Percentiles rank a stretch among this genome's conserved stretches.
These are phyloP conservation scores for Glaucopsyche alexis DNA, from an alignment of 2,888 invertebrate genomes.

Conservation along the genomic window DNA sequence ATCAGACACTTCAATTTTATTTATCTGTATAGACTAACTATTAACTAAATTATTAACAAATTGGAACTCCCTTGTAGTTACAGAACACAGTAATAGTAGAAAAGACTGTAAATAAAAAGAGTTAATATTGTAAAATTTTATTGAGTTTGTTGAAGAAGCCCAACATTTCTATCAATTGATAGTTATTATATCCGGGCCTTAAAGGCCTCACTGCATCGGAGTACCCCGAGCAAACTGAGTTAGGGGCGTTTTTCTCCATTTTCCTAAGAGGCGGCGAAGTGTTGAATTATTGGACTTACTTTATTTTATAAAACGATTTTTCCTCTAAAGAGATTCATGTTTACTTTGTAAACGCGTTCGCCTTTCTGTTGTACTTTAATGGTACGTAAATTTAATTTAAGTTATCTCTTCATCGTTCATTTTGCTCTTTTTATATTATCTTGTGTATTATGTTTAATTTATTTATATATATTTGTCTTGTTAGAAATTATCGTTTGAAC, in stretches of 20 bases:
- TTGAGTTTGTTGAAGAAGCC: not conserved
- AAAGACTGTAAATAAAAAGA: too few relatives aligned
- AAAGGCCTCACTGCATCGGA: slow-evolving; percentile 56
- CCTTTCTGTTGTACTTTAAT: slow-evolving; percentile 21
- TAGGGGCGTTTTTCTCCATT: slow-evolving; percentile 74
- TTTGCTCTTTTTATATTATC: not conserved
- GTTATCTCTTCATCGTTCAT: not conserved
- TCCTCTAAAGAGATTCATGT: slow-evolving; percentile 61
- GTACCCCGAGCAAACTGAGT: slow-evolving; percentile 71
- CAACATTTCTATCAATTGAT: slow-evolving; percentile 48
- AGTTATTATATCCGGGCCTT: slow-evolving; percentile 61
- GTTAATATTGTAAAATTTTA: too few relatives aligned
- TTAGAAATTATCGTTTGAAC: not conserved
- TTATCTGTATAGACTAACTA: too few relatives aligned
- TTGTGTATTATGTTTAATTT: not conserved
- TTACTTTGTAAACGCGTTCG: slow-evolving; percentile 56
- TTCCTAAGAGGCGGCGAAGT: slow-evolving; percentile 69
- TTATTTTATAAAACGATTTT: slow-evolving; percentile 74
- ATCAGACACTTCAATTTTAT: too few relatives aligned
- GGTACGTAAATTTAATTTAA: slow-evolving; percentile 7
- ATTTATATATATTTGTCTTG: not conserved
- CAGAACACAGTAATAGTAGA: too few relatives aligned
- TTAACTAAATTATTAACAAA: too few relatives aligned
- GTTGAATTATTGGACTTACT: slow-evolving; percentile 76
- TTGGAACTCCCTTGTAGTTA: too few relatives aligned